These are phyloP conservation scores for Hypocryptadius cinnamomeus DNA, from an alignment of 2,113 vertebrate genomes.

Conservation along the genomic window DNA sequence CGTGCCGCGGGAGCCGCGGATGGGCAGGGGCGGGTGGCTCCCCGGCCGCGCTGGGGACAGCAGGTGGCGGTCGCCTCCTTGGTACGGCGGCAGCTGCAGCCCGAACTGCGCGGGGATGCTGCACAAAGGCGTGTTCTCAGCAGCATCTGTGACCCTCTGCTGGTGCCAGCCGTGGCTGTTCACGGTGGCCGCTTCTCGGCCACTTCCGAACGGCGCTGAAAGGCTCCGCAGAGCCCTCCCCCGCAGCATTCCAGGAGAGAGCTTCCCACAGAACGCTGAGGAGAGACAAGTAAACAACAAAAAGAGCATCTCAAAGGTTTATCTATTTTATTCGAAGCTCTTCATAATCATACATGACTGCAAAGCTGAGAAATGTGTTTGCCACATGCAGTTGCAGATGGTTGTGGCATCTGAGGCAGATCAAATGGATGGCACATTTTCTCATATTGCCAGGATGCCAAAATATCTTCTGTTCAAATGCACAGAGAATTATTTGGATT, in stretches of 20 bases:
- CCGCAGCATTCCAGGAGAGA: background rate
- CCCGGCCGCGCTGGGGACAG: background rate
- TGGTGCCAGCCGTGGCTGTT: background rate
- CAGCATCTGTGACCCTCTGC: background rate
- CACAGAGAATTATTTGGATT: background rate
- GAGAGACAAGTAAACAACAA: background rate
- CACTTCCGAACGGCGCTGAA: background rate
- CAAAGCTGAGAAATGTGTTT: background rate
- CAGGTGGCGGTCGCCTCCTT: slow-evolving; percentile 8
- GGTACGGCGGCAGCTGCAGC: background rate
- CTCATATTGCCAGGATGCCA: background rate
- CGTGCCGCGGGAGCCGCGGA: rapidly evolving
- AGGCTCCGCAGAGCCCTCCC: background rate
- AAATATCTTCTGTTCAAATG: background rate
- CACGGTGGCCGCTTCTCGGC: background rate
- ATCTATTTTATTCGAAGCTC: background rate
- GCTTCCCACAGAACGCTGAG: background rate
- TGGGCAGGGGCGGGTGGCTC: rapidly evolving
- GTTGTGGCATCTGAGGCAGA: slow-evolving; percentile 14
- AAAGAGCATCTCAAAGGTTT: background rate
- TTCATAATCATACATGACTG: background rate
- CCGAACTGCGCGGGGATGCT: rapidly evolving
- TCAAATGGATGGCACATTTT: background rate
- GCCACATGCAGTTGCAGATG: slow-evolving; percentile 33
- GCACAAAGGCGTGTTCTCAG: background rate